A percentile compares a stretch with the other conserved stretches of the same genome.
These are phyloP conservation scores for Cryptocheilus praepositus DNA, from an alignment of 2,888 invertebrate species.

Conservation along the genomic window DNA sequence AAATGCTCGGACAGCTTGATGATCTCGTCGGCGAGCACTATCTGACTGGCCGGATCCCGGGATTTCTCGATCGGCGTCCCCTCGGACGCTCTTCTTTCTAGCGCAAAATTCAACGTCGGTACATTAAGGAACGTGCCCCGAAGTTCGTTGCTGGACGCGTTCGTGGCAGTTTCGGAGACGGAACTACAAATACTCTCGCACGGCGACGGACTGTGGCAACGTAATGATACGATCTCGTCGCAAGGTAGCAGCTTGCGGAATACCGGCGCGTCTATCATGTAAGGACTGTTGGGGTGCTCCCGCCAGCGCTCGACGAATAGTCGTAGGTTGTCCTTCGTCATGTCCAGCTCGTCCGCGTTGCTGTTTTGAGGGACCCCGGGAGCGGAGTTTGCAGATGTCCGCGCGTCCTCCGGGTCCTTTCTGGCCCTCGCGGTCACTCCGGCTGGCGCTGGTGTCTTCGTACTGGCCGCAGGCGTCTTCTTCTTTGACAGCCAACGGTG, in stretches of 20 bases:
- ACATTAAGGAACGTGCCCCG: slow-evolving; percentile 30
- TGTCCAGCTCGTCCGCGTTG: slow-evolving; percentile 78
- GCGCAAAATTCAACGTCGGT: slow-evolving; percentile 68
- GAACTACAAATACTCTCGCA: slow-evolving; percentile 85
- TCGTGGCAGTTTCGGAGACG: slow-evolving; percentile 52
- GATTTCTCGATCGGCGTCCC: slow-evolving; percentile 76
- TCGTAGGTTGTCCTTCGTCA: slow-evolving; percentile 89
- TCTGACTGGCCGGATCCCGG: slow-evolving; percentile 66
- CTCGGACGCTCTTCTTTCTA: slow-evolving; percentile 87
- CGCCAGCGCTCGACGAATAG: slow-evolving; percentile 92
- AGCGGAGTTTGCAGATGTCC: too few relatives aligned
- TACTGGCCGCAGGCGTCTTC: slow-evolving; percentile 53
- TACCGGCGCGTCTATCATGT: slow-evolving; percentile 81
- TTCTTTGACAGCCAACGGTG: slow-evolving; percentile 90
- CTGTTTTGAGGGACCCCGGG: neutral
- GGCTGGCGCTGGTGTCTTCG: slow-evolving; percentile 10
- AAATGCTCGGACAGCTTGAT: slow-evolving; percentile 88
- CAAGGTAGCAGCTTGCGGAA: slow-evolving; percentile 3
- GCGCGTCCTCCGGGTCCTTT: neutral
- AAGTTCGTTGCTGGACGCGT: slow-evolving; percentile 21
- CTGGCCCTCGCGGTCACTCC: slow-evolving; percentile 19
- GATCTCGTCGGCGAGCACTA: slow-evolving; percentile 86
- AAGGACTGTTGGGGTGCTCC: slow-evolving; percentile 91
- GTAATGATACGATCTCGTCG: slow-evolving; percentile 70
- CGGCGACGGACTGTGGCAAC: slow-evolving; percentile 88